A percentile compares a stretch with the other conserved stretches of the same genome.
Evolutionary conservation across 2,888 invertebrate genomes (phyloP).

Genomic region (Pristionchus fissidentatus): DNA sequence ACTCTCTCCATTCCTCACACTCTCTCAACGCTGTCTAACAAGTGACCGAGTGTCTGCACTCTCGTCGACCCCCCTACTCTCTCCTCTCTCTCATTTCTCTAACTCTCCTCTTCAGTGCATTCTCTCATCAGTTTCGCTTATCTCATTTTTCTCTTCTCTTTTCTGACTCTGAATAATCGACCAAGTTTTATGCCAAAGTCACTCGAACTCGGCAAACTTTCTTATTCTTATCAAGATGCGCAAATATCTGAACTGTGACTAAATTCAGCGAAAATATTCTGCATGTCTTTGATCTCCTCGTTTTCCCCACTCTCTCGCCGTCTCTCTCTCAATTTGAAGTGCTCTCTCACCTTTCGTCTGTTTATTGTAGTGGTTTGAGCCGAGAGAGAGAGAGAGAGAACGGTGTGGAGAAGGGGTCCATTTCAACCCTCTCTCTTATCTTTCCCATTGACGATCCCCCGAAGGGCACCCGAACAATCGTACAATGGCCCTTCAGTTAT

Average conservation of each 20-base stretch:
- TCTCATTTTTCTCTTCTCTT: neutral
- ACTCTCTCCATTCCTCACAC: neutral
- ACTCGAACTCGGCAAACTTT: neutral
- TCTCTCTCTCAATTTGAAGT: conserved; percentile 19
- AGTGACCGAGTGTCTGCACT: conserved; percentile 19
- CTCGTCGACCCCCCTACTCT: conserved; percentile 1
- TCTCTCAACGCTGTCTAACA: neutral
- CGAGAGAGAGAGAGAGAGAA: neutral
- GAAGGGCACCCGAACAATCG: too few relatives aligned
- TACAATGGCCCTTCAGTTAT: too few relatives aligned
- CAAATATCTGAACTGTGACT: neutral
- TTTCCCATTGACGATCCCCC: too few relatives aligned
- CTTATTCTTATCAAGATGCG: neutral
- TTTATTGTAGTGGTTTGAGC: neutral
- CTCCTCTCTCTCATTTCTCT: neutral
- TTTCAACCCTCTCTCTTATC: neutral
- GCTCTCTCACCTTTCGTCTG: neutral
- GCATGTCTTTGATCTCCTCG: neutral
- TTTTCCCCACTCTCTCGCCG: neutral
- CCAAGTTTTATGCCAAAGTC: neutral
- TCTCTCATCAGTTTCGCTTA: conserved; percentile 35
- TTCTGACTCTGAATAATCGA: neutral
- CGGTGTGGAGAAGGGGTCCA: neutral
- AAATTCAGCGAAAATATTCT: neutral
- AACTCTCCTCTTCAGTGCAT: too few relatives aligned